Conservation (phyloP, 1,140 invertebrate genomes). For the Pogonomyrmex californicus region DNA sequence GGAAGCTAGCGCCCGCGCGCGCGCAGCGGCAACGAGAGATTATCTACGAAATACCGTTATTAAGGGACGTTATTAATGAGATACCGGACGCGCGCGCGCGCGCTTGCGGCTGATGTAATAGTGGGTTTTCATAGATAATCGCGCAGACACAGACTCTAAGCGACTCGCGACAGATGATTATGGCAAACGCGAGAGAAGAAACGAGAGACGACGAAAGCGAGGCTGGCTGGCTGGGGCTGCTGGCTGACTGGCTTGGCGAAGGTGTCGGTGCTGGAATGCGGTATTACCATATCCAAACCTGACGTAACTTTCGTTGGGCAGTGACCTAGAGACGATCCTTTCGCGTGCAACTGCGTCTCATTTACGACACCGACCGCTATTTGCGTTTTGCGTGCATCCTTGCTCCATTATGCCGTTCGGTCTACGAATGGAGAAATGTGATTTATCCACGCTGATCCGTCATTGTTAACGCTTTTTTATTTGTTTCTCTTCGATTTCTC, state of each 20-base stretch:
- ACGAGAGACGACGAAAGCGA: slow-evolving; percentile 52
- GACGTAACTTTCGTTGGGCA: slow-evolving; percentile 82
- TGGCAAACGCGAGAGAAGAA: slow-evolving; percentile 23
- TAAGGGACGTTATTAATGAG: slow-evolving; percentile 73
- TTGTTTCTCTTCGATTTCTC: neutral
- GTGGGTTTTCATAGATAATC: slow-evolving; percentile 71
- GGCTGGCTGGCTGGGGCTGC: slow-evolving; percentile 28
- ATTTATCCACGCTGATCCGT: neutral
- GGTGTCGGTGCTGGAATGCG: slow-evolving; percentile 80
- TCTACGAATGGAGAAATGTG: slow-evolving; percentile 5
- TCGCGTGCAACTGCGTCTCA: slow-evolving; percentile 73
- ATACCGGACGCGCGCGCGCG: slow-evolving; percentile 31
- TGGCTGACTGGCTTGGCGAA: slow-evolving; percentile 66
- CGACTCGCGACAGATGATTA: slow-evolving; percentile 32
- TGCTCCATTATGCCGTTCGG: slow-evolving; percentile 37
- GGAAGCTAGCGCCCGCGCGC: slow-evolving; percentile 54
- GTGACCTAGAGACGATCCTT: slow-evolving; percentile 82
- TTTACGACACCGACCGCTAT: slow-evolving; percentile 62
- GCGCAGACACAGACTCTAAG: slow-evolving; percentile 63
- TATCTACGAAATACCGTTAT: slow-evolving; percentile 71
- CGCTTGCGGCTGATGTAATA: slow-evolving; percentile 66
- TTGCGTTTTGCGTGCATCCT: slow-evolving; percentile 11
- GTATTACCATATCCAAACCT: slow-evolving; percentile 82
- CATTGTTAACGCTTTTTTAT: neutral
- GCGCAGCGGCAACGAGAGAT: slow-evolving; percentile 49